A percentile compares a stretch with the other conserved stretches of the same genome.
These are phyloP conservation scores for Dione vanillae DNA, from an alignment of 2,888 invertebrate species.

Conservation along the genomic window DNA sequence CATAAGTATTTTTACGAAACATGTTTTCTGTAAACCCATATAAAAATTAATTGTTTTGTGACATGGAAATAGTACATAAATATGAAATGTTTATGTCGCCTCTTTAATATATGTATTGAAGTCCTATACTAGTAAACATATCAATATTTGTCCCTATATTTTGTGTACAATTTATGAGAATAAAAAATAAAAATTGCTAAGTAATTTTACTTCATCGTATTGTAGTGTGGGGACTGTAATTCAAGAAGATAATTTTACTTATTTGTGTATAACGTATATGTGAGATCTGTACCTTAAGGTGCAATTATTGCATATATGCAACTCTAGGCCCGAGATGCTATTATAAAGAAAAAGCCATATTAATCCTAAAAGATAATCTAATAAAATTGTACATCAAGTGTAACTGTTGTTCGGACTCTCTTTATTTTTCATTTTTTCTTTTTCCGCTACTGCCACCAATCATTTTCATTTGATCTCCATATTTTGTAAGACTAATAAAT, in stretches of 20 bases:
- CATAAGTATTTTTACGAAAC: not conserved
- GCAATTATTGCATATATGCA: no score
- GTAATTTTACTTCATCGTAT: no score
- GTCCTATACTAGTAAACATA: not conserved
- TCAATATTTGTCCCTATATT: not conserved
- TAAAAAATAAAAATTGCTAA: not conserved
- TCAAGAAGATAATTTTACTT: no score
- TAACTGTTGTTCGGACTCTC: no score
- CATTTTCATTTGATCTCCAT: no score
- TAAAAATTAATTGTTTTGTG: not conserved
- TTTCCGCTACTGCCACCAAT: no score
- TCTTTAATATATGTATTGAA: not conserved
- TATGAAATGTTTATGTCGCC: not conserved
- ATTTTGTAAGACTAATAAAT: no score
- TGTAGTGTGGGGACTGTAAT: no score
- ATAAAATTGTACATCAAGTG: no score
- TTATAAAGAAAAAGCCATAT: not conserved
- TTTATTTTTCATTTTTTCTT: no score
- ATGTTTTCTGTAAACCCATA: not conserved
- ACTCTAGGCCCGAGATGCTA: not conserved
- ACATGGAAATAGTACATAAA: not conserved
- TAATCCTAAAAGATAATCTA: no score
- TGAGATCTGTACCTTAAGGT: not conserved
- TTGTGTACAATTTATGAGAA: not conserved
- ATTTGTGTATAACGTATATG: no score